Conservation (phyloP, 2,888 invertebrate genomes). For the Nomada hirtipes region DNA sequence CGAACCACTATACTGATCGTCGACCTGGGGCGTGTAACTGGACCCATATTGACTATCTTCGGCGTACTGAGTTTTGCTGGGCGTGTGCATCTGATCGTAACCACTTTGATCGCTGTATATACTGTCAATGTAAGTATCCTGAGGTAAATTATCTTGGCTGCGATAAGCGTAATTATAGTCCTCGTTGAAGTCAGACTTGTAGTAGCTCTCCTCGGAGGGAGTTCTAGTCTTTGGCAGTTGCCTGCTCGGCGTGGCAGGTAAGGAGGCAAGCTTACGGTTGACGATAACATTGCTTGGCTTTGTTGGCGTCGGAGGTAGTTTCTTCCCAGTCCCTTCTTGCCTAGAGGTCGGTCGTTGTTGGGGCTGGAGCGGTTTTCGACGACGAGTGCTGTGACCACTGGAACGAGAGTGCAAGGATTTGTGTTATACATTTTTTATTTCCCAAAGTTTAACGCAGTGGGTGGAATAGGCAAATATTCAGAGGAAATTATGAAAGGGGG, state of each 20-base stretch:
- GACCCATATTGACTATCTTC: conserved; percentile 74
- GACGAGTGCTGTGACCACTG: conserved; percentile 74
- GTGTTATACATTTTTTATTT: not conserved
- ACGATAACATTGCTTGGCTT: conserved; percentile 78
- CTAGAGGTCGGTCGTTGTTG: conserved; percentile 79
- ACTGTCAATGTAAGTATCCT: conserved; percentile 72
- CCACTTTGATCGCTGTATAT: conserved; percentile 52
- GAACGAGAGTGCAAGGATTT: not conserved
- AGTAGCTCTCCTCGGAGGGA: conserved; percentile 82
- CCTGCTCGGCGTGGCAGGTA: conserved; percentile 86
- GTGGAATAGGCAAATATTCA: too few relatives aligned
- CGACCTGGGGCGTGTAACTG: conserved; percentile 64
- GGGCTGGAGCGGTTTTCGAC: conserved; percentile 77
- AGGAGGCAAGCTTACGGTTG: conserved; percentile 82
- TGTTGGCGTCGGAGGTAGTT: conserved; percentile 83
- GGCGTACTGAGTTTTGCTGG: conserved; percentile 65
- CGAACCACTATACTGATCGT: conserved; percentile 65
- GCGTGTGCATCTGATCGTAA: conserved; percentile 66
- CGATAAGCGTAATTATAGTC: conserved; percentile 90
- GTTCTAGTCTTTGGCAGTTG: conserved; percentile 84
- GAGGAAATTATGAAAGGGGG: too few relatives aligned
- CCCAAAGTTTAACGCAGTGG: not conserved
- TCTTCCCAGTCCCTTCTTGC: conserved; percentile 82
- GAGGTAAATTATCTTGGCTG: conserved; percentile 88
- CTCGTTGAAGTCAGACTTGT: conserved; percentile 87